Percentiles rank a stretch among this genome's conserved stretches.
These are phyloP conservation scores for Cheilosia vernalis DNA, from an alignment of 2,888 invertebrate genomes.

Conservation along the genomic window DNA sequence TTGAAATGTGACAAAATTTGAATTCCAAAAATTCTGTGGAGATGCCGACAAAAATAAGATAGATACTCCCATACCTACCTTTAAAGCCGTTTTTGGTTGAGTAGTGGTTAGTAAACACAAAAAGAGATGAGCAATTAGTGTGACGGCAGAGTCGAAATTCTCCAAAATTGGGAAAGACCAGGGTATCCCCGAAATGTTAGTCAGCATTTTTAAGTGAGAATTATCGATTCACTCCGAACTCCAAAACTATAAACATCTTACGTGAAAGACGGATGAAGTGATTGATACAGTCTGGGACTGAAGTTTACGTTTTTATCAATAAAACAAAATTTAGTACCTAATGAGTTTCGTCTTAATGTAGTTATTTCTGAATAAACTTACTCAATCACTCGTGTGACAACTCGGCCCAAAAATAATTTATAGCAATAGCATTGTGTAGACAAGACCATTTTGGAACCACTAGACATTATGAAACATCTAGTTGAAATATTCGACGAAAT, in stretches of 20 bases:
- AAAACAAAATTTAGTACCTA: not conserved
- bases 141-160: slow-evolving; percentile 15
- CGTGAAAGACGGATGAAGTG: not conserved
- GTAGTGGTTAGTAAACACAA: not conserved
- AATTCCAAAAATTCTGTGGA: slow-evolving; percentile 62
- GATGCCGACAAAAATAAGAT: slow-evolving; percentile 27
- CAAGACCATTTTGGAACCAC: no score
- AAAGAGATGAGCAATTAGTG: slow-evolving; percentile 30
- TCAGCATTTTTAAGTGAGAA: slow-evolving; percentile 46
- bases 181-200: slow-evolving; percentile 69
- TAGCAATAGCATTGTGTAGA: no score
- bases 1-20: slow-evolving; percentile 62
- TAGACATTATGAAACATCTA: no score
- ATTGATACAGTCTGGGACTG: slow-evolving; percentile 18
- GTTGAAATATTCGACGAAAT: no score
- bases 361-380: no score
- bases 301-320: slow-evolving; percentile 1
- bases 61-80: not conserved
- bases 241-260: slow-evolving; percentile 9
- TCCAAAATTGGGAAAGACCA: slow-evolving; percentile 55
- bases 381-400: no score
- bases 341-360: no score
- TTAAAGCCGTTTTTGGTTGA: slow-evolving; percentile 31
- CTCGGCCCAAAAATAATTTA: no score
- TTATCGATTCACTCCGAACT: slow-evolving; percentile 31